A percentile compares a stretch with the other conserved stretches of the same genome.
These are phyloP conservation scores for Phrynocephalus versicolor DNA, from an alignment of 2,113 vertebrate species.

Conservation along the genomic window DNA sequence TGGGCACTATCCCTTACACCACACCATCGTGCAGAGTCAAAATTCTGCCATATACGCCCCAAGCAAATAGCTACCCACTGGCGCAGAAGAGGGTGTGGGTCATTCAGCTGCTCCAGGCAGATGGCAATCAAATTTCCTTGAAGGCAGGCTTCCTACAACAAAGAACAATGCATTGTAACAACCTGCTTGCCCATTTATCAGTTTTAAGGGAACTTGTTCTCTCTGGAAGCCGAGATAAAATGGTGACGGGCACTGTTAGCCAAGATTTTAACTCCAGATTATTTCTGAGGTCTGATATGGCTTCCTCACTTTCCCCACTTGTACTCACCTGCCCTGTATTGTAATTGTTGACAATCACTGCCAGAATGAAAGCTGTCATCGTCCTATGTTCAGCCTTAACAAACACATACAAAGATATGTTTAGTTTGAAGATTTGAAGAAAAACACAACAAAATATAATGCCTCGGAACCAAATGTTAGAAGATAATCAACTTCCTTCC, in stretches of 20 bases:
- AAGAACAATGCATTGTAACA: conserved; percentile 1
- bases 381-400: conserved; percentile 95
- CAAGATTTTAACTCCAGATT: background rate
- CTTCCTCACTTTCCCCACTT: background rate
- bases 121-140: conserved; percentile 97
- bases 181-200: conserved; percentile 30
- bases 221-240: background rate
- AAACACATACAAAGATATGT: background rate
- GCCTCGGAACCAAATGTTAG: background rate
- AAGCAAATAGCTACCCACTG: conserved; percentile 99
- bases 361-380: conserved; percentile 97
- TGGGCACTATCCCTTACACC: conserved; percentile 96
- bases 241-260: background rate
- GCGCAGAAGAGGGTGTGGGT: conserved; percentile 92
- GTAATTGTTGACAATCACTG: conserved; percentile 97
- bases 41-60: conserved; percentile 98
- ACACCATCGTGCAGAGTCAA: conserved; percentile 95
- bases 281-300: background rate
- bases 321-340: conserved; percentile 91
- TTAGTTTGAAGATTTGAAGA: conserved; percentile 14
- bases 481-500: background rate
- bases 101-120: conserved; percentile 95
- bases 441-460: background rate
- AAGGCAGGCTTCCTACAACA: conserved; percentile 91
- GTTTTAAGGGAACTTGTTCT: background rate